A percentile compares a stretch with the other conserved stretches of the same genome.
phyloP scores from a whole-genome alignment of 1,140 invertebrate species.

The Euwallacea fornicatus region DNA sequence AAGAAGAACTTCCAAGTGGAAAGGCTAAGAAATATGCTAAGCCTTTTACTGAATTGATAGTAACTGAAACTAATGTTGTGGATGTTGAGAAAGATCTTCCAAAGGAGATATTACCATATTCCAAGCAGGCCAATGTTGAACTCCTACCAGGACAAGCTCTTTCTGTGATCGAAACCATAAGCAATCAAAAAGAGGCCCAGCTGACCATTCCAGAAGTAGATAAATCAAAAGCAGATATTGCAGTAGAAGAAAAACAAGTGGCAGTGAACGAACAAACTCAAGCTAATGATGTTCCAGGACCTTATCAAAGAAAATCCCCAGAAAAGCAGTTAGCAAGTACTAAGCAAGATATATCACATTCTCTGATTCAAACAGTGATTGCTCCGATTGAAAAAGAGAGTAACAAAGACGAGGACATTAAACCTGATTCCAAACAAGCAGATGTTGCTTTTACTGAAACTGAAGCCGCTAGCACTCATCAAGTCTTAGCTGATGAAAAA shows the following conservation, averaged over 20 bases:
- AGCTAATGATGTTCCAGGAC: conserved; percentile 42
- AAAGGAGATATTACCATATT: conserved; percentile 50
- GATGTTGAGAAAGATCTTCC: conserved; percentile 57
- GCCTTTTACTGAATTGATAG: conserved; percentile 59
- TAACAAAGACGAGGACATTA: conserved; percentile 51
- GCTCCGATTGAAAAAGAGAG: conserved; percentile 59
- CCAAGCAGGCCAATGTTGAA: conserved; percentile 52
- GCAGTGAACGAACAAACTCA: conserved; percentile 52
- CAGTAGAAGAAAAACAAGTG: conserved; percentile 52
- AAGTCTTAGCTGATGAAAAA: conserved; percentile 58
- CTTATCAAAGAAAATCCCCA: conserved; percentile 45
- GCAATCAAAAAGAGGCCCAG: conserved; percentile 48
- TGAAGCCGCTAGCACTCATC: conserved; percentile 55
- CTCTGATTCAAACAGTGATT: conserved; percentile 54
- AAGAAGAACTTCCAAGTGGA: conserved; percentile 51
- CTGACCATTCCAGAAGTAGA: conserved; percentile 44
- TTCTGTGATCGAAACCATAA: conserved; percentile 54
- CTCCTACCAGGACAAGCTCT: conserved; percentile 55
- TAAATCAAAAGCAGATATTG: conserved; percentile 51
- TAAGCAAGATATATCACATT: conserved; percentile 49
- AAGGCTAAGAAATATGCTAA: conserved; percentile 59
- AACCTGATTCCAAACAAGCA: conserved; percentile 56
- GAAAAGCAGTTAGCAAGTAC: conserved; percentile 49
- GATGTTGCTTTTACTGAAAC: conserved; percentile 56
- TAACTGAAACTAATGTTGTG: conserved; percentile 59